phyloP scores from a whole-genome alignment of 1,140 invertebrate genomes.

The Gonioctena quinquepunctata region DNA sequence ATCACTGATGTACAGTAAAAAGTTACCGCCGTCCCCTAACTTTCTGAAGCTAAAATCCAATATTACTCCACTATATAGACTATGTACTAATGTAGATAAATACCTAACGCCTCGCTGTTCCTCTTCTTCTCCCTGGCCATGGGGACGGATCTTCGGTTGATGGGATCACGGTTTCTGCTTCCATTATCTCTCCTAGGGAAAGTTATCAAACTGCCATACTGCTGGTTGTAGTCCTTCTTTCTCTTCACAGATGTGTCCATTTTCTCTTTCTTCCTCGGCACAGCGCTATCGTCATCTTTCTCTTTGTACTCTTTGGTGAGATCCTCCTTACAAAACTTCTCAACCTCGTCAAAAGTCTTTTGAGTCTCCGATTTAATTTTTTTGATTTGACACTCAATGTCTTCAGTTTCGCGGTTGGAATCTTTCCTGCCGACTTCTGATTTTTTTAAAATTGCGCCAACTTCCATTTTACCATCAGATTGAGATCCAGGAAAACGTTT shows the following conservation, averaged over 20 bases:
- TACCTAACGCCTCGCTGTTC: conserved; percentile 49
- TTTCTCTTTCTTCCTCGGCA: conserved; percentile 56
- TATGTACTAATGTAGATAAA: background rate
- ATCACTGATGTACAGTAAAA: no score
- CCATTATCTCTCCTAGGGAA: conserved; percentile 47
- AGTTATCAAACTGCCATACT: conserved; percentile 50
- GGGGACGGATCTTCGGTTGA: conserved; percentile 54
- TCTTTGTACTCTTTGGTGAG: conserved; percentile 50
- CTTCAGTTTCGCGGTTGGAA: conserved; percentile 45
- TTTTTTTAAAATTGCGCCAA: conserved; percentile 2
- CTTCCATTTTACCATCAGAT: conserved; percentile 7
- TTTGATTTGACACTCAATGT: conserved; percentile 42
- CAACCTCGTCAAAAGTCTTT: conserved; percentile 38
- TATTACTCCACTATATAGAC: no score
- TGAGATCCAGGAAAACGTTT: conserved; percentile 22
- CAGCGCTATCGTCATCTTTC: conserved; percentile 51
- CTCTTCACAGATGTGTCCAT: conserved; percentile 54
- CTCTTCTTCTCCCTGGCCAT: conserved; percentile 50
- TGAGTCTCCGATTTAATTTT: conserved; percentile 37
- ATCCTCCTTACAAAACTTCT: conserved; percentile 55
- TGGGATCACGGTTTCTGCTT: conserved; percentile 35
- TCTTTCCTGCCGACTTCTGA: conserved; percentile 31
- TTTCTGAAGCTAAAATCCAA: no score
- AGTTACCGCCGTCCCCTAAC: no score
- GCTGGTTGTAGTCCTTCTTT: conserved; percentile 49